Evolutionary conservation across 2,797 vertebrate species (phyloP), one percentile per base, ranked within the genome.

Genomic region (Mionectes olivaceus): DNA sequence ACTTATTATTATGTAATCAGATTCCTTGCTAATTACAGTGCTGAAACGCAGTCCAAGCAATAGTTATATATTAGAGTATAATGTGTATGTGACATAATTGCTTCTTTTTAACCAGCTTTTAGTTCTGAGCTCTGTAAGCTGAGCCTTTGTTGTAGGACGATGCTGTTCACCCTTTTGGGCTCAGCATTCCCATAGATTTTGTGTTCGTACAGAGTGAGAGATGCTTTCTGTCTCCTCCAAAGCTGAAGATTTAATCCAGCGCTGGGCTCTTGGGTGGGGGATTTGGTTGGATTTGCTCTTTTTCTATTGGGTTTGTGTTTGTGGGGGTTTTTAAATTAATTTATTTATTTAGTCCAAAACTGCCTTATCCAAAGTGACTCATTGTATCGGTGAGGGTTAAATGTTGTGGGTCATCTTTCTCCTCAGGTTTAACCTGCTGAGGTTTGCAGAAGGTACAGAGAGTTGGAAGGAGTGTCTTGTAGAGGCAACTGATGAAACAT

Each of bases 341-440:
- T 50, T 18, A 18, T n/a, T 74, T 44, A 22, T 28, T 73, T 76
- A 12, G 73, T 87, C 85, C 23, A 49, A 64, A 88, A 49, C n/a
- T 59, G 8, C 5, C 33, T 74, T 74, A 39, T 65, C 28, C 4
- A 5, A 17, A 76, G 47, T 28, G 70, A 47, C 39, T 47, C 5
- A 2, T 46, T 28, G 6, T 47, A 14, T 17, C 80, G 44, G 7
- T 74, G 57, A 12, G 32, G 15, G 7, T 53, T 80, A 75, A 55
- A 63, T 59, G 25, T 33, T 65, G 15, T 63, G 68, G 56, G 8
- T 68, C 19, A 5, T 67, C 49, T 86, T 92, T 64, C 67, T 91
- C 8, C 57, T 43, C 91, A 99, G 98, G 70, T 99, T 99, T 94
- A 98, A 98, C 87, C 87, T 99, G 90, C 83, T 99, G 70, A 96